Conservation (phyloP, 2,113 vertebrate species). For the Monopterus albus region DNA sequence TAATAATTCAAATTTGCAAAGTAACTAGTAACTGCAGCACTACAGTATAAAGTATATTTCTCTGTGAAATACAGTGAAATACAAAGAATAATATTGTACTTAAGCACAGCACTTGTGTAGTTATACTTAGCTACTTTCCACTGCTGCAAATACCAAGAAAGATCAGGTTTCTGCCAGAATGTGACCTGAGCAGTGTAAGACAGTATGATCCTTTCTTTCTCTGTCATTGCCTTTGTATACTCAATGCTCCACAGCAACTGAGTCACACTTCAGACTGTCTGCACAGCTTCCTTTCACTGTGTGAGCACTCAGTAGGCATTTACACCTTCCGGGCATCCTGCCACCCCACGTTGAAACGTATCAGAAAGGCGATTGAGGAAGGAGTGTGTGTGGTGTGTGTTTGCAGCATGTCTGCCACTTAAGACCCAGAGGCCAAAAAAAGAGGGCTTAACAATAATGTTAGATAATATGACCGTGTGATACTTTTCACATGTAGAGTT, state of each 20-base stretch:
- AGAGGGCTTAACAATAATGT: not conserved
- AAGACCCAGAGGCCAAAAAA: not conserved
- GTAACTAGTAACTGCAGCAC: too few species aligned
- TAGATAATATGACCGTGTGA: not conserved
- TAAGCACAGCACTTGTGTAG: too few species aligned
- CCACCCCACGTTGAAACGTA: slow-evolving; percentile 22
- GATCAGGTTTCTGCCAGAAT: slow-evolving; percentile 12
- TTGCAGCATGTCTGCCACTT: not conserved
- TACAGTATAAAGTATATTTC: too few species aligned
- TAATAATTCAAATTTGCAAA: too few species aligned
- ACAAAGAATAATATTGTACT: too few species aligned
- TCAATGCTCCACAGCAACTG: slow-evolving; percentile 23
- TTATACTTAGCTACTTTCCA: too few species aligned
- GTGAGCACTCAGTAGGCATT: slow-evolving; percentile 45
- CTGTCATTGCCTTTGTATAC: slow-evolving; percentile 21
- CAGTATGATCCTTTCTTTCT: slow-evolving; percentile 9
- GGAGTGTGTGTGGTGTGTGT: not conserved
- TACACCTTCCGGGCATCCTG: slow-evolving; percentile 46
- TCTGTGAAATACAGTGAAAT: too few species aligned
- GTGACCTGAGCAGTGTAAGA: slow-evolving; percentile 4
- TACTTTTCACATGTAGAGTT: too few species aligned
- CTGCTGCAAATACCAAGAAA: too few species aligned
- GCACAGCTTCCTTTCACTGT: slow-evolving; percentile 21
- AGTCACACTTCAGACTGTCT: slow-evolving; percentile 30
- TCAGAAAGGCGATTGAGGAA: slow-evolving; percentile 18